Percentiles rank a stretch among this genome's conserved stretches.
Conservation (phyloP, 1,140 invertebrate genomes). For the Drosophila baimaii region DNA sequence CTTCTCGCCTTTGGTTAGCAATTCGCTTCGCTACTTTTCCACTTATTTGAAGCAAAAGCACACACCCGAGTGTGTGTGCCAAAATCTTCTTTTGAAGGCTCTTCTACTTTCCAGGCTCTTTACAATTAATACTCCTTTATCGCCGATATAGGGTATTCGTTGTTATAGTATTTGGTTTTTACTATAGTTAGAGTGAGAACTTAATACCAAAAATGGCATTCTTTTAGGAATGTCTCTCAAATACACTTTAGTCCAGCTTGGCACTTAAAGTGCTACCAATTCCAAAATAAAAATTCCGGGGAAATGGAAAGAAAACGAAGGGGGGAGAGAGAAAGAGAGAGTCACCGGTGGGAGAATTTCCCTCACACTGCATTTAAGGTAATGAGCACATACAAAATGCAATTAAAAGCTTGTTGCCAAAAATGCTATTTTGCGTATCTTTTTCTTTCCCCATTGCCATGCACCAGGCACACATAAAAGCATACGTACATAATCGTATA, state of each 20-base stretch:
- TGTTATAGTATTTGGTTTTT: no score
- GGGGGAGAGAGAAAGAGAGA: no score
- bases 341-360: neutral
- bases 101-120: neutral
- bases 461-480: constrained; percentile 14
- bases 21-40: constrained; percentile 49
- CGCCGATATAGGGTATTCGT: neutral
- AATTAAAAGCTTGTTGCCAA: constrained; percentile 81
- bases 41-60: constrained; percentile 59
- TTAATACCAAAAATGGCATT: neutral
- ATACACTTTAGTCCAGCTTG: constrained; percentile 53
- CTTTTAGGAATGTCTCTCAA: neutral
- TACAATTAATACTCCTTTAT: constrained; percentile 5
- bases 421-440: constrained; percentile 73
- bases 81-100: constrained; percentile 26
- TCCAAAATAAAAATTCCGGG: neutral
- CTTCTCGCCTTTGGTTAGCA: constrained; percentile 37
- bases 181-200: no score
- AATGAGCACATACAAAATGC: constrained; percentile 81
- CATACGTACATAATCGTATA: constrained; percentile 33
- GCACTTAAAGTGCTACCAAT: constrained; percentile 54
- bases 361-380: constrained; percentile 67
- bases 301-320: constrained; percentile 8
- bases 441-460: constrained; percentile 26
- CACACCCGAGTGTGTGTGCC: constrained; percentile 6